phyloP scores from a whole-genome alignment of 2,888 invertebrate genomes.

The Polyommatus icarus region DNA sequence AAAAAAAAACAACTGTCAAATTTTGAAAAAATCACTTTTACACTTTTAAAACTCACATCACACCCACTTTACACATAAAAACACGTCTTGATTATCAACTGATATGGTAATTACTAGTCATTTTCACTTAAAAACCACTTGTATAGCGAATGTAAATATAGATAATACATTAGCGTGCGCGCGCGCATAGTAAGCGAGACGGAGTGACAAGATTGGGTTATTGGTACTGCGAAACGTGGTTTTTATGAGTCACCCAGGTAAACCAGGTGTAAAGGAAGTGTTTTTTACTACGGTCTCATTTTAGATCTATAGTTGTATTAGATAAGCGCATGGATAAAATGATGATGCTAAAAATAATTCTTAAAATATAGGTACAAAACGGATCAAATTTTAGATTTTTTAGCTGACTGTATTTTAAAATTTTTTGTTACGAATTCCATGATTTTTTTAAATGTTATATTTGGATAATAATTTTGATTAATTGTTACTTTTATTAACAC shows the following conservation, averaged over 20 bases:
- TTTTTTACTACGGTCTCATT: neutral
- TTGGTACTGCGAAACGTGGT: constrained; percentile 53
- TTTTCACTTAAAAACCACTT: constrained; percentile 14
- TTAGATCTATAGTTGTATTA: neutral
- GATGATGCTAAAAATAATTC: neutral
- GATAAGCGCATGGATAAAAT: neutral
- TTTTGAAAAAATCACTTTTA: constrained; percentile 18
- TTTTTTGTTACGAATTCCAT: neutral
- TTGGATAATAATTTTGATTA: no score
- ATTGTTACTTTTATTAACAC: no score
- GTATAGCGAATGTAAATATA: neutral
- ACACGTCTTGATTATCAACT: neutral
- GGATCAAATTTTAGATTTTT: neutral
- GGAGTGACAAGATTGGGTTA: constrained; percentile 70
- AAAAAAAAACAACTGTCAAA: constrained; percentile 29
- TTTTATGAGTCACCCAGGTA: constrained; percentile 47
- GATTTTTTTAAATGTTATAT: neutral
- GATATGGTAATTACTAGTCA: neutral
- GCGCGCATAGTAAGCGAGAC: constrained; percentile 54
- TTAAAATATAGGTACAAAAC: neutral
- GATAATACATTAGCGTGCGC: constrained; percentile 56
- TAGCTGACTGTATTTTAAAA: neutral
- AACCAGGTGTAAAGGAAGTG: constrained; percentile 28
- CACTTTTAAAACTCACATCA: neutral
- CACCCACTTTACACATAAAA: neutral